Percentiles rank a stretch among this genome's conserved stretches.
These are phyloP conservation scores for Athetis lepigone DNA, from an alignment of 2,888 invertebrate species.

Conservation along the genomic window DNA sequence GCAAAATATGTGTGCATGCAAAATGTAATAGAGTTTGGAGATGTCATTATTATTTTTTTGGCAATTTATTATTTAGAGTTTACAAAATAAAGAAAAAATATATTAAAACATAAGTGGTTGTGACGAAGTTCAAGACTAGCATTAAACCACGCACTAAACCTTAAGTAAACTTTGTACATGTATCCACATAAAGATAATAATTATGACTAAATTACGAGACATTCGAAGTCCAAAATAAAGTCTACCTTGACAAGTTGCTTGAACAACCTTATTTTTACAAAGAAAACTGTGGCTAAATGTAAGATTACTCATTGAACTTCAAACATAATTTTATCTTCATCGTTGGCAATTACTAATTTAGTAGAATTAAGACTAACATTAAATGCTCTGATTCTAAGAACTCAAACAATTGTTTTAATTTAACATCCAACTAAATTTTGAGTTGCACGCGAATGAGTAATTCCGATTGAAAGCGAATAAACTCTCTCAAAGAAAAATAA, in stretches of 20 bases:
- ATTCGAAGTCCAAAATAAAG: conserved; percentile 25
- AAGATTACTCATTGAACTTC: conserved; percentile 48
- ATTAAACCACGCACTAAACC: conserved; percentile 3
- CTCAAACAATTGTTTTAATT: conserved; percentile 30
- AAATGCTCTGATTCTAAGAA: conserved; percentile 59
- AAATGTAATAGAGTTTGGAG: neutral
- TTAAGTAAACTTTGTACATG: conserved; percentile 23
- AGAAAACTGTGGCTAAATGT: conserved; percentile 33
- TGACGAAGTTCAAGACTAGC: conserved; percentile 13
- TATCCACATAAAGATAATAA: conserved; percentile 13
- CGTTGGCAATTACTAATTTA: conserved; percentile 46
- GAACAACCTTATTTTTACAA: conserved; percentile 32
- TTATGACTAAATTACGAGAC: conserved; percentile 31
- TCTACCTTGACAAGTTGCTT: conserved; percentile 29
- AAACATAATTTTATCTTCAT: conserved; percentile 55
- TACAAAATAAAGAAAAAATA: neutral
- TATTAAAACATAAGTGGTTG: conserved; percentile 3
- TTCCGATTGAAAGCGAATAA: conserved; percentile 27
- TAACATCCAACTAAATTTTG: conserved; percentile 41
- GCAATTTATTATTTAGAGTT: neutral
- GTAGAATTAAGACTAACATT: conserved; percentile 56
- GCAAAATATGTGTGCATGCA: neutral
- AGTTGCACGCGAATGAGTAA: conserved; percentile 50
- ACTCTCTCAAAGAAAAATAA: conserved; percentile 3
- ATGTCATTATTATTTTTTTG: too few relatives aligned